phyloP scores from a whole-genome alignment of 2,113 vertebrate genomes.

The Burhinus oedicnemus region DNA sequence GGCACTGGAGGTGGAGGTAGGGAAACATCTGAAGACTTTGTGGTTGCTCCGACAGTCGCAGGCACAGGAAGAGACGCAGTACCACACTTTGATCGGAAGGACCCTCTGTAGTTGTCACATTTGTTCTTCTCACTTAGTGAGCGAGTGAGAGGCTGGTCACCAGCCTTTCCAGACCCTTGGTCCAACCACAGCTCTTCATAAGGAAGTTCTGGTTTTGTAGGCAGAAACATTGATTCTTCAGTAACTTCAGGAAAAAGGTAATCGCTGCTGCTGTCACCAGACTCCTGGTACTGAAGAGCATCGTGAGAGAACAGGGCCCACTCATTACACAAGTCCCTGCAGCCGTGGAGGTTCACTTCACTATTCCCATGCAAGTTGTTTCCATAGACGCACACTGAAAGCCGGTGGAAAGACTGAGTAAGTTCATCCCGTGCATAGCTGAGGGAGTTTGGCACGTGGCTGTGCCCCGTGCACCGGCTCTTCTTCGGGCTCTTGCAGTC shows the following conservation, averaged over 20 bases:
- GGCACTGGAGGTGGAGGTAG: slow-evolving; percentile 97
- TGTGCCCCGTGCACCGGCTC: slow-evolving; percentile 81
- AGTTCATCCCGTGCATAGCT: slow-evolving; percentile 94
- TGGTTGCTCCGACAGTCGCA: slow-evolving; percentile 67
- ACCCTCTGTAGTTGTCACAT: slow-evolving; percentile 74
- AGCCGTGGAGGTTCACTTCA: slow-evolving; percentile 95
- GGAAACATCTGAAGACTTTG: slow-evolving; percentile 81
- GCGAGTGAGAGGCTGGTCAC: slow-evolving; percentile 67
- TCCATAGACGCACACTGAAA: slow-evolving; percentile 95
- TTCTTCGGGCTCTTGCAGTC: slow-evolving; percentile 94
- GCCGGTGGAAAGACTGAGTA: slow-evolving; percentile 95
- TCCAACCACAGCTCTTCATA: slow-evolving; percentile 98
- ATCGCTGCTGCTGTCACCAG: slow-evolving; percentile 81
- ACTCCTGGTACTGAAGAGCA: slow-evolving; percentile 81
- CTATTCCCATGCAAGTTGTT: slow-evolving; percentile 96
- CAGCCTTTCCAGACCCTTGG: slow-evolving; percentile 74
- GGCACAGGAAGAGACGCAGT: slow-evolving; percentile 75
- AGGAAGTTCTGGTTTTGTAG: slow-evolving; percentile 85
- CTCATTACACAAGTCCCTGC: slow-evolving; percentile 87
- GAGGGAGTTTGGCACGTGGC: slow-evolving; percentile 89
- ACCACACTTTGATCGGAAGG: slow-evolving; percentile 75
- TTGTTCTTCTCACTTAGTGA: slow-evolving; percentile 79
- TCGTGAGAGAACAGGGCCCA: slow-evolving; percentile 88
- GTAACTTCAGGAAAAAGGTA: slow-evolving; percentile 86
- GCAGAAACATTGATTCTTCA: slow-evolving; percentile 75